These are phyloP conservation scores for Drosophila takahashii DNA, from an alignment of 1,140 invertebrate species.

Conservation along the genomic window DNA sequence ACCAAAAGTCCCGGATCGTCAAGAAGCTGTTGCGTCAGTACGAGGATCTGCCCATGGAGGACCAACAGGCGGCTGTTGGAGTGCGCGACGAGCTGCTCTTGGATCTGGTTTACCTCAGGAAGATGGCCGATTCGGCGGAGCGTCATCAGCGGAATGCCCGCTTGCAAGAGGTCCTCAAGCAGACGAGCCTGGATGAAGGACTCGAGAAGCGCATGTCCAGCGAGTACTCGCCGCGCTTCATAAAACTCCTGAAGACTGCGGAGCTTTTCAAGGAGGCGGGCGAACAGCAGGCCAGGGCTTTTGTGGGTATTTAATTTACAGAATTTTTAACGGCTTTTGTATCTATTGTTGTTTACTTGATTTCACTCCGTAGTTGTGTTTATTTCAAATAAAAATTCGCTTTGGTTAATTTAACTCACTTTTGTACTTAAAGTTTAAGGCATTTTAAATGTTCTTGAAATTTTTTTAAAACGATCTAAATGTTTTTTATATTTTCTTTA, in stretches of 20 bases:
- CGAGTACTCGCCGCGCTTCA: slow-evolving; percentile 57
- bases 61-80: slow-evolving; percentile 42
- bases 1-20: slow-evolving; percentile 62
- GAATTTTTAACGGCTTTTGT: not conserved
- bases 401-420: not conserved
- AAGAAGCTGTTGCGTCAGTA: slow-evolving; percentile 74
- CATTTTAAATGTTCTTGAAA: no score
- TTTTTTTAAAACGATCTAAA: no score
- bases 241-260: slow-evolving; percentile 62
- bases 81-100: slow-evolving; percentile 66
- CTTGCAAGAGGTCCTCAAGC: slow-evolving; percentile 34
- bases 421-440: no score
- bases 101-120: slow-evolving; percentile 56
- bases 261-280: slow-evolving; percentile 64
- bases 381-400: not conserved
- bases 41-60: slow-evolving; percentile 59
- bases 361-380: slow-evolving; percentile 1
- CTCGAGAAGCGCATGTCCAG: slow-evolving; percentile 1
- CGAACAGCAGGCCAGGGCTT: slow-evolving; percentile 50
- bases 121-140: slow-evolving; percentile 54
- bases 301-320: slow-evolving; percentile 24
- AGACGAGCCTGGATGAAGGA: not conserved
- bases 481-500: no score
- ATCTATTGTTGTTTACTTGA: not conserved
- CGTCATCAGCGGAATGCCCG: slow-evolving; percentile 30